Evolutionary conservation across 2,888 invertebrate genomes (phyloP), one percentile per base, ranked within the genome.

Genomic region (Orthosia gracilis): DNA sequence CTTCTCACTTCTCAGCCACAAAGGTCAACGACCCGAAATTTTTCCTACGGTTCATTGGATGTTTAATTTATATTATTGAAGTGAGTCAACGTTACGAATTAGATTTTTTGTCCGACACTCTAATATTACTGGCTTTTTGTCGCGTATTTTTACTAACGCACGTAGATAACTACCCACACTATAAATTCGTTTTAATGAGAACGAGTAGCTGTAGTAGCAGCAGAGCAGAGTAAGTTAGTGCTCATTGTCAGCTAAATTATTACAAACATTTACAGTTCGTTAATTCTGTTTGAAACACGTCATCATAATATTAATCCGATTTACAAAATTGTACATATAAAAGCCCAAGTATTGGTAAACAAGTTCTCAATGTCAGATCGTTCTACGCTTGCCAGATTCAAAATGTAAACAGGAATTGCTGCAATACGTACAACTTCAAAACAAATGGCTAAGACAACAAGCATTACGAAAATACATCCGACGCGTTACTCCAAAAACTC

Each of bases 21-120:
- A 66, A 77, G 94, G 92, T 88, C 94, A 88, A 89, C 90, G 94
- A 94, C 93, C 95, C 88, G 88, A 89, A 89, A 93, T 94, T 94
- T 93, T 90, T 92, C 83, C 82, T 88, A 89, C 90, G 92, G 92
- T 92, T 92, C 91, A 93, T 66, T 88, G 88, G 87, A 87, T 88
- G 80, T 90, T 89, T 89, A 89, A 91, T 92, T 92, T 93, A 90
- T 92, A 89, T 89, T 88, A 88, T 87, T 87, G 84, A 81, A 76
- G 83, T 91, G 90, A 92, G 82, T 91, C 90, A 90, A 88, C 83
- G 69, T 59, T 69, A 69, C 66, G 72, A 78, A 84, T 78, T 80
- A 57, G 66, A 70, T 83, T 87, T 91, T 88, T 85, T 85, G 57
- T 79, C 69, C 74, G 66, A 69, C 77, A 83, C 73, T 82, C 74